A percentile compares a stretch with the other conserved stretches of the same genome.
These are phyloP conservation scores for Otus scops DNA, from an alignment of 2,797 vertebrate species.

Conservation along the genomic window DNA sequence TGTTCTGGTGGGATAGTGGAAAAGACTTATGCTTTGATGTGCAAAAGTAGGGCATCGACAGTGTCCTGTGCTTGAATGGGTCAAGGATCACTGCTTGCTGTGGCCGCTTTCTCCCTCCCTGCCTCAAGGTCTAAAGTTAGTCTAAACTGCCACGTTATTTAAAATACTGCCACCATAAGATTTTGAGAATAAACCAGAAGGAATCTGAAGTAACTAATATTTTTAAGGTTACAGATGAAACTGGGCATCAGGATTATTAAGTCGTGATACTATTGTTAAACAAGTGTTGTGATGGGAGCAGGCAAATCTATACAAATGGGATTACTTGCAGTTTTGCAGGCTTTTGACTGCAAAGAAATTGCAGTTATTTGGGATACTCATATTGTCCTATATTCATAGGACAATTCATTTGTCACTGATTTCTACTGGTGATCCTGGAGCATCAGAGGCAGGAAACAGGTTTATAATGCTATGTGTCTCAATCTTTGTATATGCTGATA, in stretches of 20 bases:
- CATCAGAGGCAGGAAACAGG: not conserved
- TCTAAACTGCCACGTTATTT: not conserved
- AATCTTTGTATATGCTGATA: not conserved
- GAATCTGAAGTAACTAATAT: not conserved
- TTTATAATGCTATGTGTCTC: not conserved
- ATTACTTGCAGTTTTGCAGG: not conserved
- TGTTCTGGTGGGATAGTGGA: not conserved
- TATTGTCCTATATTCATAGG: not conserved
- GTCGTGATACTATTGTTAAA: not conserved
- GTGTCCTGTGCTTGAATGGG: not conserved
- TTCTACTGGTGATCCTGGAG: not conserved
- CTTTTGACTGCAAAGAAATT: not conserved
- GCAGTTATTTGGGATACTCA: not conserved
- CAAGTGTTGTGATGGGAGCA: not conserved
- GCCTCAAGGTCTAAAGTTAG: not conserved
- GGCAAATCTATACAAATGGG: fast-evolving
- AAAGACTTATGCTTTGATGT: not conserved
- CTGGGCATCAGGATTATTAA: not conserved
- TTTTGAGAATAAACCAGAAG: not conserved
- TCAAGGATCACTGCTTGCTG: not conserved
- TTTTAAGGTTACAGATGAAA: not conserved
- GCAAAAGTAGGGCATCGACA: not conserved
- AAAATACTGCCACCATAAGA: not conserved
- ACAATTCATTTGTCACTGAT: not conserved
- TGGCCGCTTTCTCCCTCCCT: not conserved